Evolutionary conservation across 2,888 invertebrate species (phyloP), one percentile per base, ranked within the genome.

Genomic region (Thecocarcelia acutangulata): DNA sequence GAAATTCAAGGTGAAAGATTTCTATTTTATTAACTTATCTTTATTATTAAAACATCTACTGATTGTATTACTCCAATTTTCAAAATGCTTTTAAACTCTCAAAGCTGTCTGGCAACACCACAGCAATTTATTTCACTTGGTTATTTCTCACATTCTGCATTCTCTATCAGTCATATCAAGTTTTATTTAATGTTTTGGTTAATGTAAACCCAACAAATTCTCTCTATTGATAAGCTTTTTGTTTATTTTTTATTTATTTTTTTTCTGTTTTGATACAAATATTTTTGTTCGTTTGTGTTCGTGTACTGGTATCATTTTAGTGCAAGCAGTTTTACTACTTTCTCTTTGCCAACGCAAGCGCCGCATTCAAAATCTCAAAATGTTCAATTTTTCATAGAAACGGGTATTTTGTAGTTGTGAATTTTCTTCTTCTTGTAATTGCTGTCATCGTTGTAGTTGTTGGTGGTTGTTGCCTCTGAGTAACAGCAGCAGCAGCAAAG

Each of bases 291-390:
- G 19, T 48, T 66, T 42, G 59, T 44, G 59, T 75, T 75, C 50
- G 66, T n/a, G n/a, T 54, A 59, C 17, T 50, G 44, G 68, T 54
- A 59, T 17, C 50, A 81, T 56, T 56, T 70, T 37, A 74, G 73
- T 73, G 73, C 52, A 77, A 78, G 81, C 81, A 78, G 81, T 78
- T 78, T 75, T 70, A 78, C 82, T 66, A 82, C 82, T 82, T 82
- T 82, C 82, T 82, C 82, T 82, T 82, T 78, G 70, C 82, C 73
- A 77, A 78, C 82, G 82, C 82, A 82, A 75, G 82, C 82, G 82
- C 82, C 56, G 74, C 70, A 82, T 19, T 33, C 40, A 73, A 37
- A 70, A 70, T 73, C 58, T 78, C 78, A 44, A 46, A 50, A 44
- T 21, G 28, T 50, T 19, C 37, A 69, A 64, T 63, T 52, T 64